phyloP scores from a whole-genome alignment of 2,113 vertebrate genomes.

The Calyptommatus sinebrachiatus region DNA sequence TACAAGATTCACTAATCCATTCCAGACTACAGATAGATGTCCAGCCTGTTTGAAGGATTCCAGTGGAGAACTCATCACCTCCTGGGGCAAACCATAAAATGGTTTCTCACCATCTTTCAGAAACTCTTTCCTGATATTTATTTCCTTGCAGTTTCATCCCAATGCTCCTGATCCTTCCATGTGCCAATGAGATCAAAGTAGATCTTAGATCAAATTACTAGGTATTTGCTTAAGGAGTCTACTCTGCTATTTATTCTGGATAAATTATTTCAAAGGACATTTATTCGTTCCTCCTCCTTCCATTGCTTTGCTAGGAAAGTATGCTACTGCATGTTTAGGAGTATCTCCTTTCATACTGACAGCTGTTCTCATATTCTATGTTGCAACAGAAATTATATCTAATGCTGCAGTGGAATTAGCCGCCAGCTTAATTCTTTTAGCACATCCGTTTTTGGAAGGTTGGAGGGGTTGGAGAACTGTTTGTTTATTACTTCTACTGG shows the following conservation, averaged over 20 bases:
- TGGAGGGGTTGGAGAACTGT: conserved; percentile 32
- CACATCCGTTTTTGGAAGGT: conserved; percentile 41
- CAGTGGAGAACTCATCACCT: no score
- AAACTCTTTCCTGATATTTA: no score
- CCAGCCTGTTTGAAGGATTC: no score
- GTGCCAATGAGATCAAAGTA: no score
- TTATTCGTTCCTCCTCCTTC: background rate
- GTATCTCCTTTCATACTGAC: conserved; percentile 53
- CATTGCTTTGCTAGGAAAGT: conserved; percentile 13
- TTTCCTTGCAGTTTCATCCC: no score
- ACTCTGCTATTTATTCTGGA: background rate
- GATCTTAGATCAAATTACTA: no score
- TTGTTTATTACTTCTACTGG: conserved; percentile 57
- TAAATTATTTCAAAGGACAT: background rate
- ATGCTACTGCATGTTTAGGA: conserved; percentile 38
- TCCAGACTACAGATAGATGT: no score
- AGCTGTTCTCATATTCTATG: conserved; percentile 53
- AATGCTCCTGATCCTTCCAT: no score
- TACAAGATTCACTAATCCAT: no score
- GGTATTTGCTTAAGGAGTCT: no score
- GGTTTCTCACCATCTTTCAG: no score
- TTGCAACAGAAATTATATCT: conserved; percentile 47
- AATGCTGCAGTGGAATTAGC: conserved; percentile 58
- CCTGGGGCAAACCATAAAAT: no score
- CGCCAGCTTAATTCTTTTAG: conserved; percentile 61